Conservation (phyloP, 2,888 invertebrate species). For the Hemaris fuciformis region DNA sequence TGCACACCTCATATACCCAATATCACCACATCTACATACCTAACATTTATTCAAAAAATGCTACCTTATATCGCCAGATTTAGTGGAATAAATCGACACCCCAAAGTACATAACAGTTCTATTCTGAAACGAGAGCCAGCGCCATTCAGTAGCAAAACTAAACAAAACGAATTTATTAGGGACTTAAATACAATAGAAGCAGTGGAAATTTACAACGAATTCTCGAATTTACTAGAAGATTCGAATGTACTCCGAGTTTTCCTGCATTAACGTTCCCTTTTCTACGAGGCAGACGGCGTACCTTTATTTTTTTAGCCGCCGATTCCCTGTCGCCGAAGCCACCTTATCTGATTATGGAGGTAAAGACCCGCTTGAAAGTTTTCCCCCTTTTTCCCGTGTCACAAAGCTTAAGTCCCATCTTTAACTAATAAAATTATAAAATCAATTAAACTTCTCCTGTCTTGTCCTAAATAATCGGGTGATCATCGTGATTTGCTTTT, state of each 20-base stretch:
- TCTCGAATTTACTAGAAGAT: background rate
- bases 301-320: constrained; percentile 4
- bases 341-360: constrained; percentile 5
- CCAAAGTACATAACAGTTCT: background rate
- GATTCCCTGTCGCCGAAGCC: background rate
- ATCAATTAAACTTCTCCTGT: constrained; percentile 1
- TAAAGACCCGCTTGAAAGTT: constrained; percentile 7
- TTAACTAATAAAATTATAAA: background rate
- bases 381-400: constrained; percentile 4
- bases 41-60: too few relatives aligned
- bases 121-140: background rate
- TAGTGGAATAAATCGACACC: background rate
- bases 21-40: too few relatives aligned
- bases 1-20: too few relatives aligned
- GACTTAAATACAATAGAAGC: background rate
- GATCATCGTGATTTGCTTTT: background rate
- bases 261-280: background rate
- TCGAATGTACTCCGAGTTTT: background rate
- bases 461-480: background rate
- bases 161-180: background rate
- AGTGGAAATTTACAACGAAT: background rate
- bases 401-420: background rate
- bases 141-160: background rate
- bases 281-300: background rate
- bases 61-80: too few relatives aligned